Conservation (phyloP, 2,113 vertebrate species). For the Elaphurus davidianus region DNA sequence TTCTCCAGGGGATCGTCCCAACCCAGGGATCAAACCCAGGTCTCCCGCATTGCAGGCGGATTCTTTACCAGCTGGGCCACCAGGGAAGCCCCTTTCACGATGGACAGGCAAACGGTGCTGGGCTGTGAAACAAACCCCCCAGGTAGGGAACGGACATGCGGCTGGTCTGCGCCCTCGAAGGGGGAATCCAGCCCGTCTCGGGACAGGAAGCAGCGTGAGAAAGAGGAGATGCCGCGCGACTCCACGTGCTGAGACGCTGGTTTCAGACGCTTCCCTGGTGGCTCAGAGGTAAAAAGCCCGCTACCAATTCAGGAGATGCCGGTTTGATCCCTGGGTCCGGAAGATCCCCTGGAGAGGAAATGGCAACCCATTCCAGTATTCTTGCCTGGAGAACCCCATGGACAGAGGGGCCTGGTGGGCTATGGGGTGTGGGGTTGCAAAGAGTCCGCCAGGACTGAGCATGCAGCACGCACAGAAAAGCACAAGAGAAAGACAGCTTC, state of each 20-base stretch:
- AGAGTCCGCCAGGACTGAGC: neutral
- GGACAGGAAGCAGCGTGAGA: neutral
- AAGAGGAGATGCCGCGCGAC: rapidly evolving
- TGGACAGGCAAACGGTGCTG: rapidly evolving
- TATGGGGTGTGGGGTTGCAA: neutral
- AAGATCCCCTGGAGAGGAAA: neutral
- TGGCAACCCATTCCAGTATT: neutral
- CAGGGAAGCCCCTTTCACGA: neutral
- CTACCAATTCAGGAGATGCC: neutral
- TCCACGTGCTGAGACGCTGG: neutral
- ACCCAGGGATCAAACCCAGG: neutral
- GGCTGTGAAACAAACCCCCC: rapidly evolving
- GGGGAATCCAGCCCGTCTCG: rapidly evolving
- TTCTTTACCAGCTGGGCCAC: neutral
- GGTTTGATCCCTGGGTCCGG: neutral
- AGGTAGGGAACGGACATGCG: rapidly evolving
- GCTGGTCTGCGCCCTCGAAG: rapidly evolving
- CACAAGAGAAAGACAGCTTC: neutral
- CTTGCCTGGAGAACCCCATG: neutral
- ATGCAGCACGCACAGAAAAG: no score
- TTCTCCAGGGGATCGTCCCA: neutral
- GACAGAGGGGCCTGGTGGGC: neutral
- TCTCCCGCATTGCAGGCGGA: neutral
- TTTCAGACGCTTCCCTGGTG: neutral
- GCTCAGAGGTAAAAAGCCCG: neutral